Percentiles rank a stretch among this genome's conserved stretches.
Evolutionary conservation across 1,140 invertebrate genomes (phyloP).

Genomic region (Magallana gigas): DNA sequence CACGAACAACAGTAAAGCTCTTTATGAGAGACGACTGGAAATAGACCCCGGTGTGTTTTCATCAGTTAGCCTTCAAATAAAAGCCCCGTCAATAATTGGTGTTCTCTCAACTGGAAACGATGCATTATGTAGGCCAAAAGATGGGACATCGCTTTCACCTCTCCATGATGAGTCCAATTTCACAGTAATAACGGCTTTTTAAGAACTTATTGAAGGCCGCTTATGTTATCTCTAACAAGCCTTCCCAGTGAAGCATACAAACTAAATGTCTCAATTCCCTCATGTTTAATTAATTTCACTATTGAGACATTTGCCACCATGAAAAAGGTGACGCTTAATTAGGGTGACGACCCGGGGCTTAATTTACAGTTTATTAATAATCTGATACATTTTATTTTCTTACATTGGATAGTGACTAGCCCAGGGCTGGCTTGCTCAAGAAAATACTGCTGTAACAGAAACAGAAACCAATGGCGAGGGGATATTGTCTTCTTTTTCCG

Average conservation of each 20-base stretch:
- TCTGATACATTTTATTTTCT: background rate
- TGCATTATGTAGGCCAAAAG: background rate
- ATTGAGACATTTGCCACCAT: background rate
- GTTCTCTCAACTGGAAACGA: conserved; percentile 22
- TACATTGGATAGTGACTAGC: background rate
- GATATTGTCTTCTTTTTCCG: background rate
- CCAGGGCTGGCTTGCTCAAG: background rate
- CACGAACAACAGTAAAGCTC: background rate
- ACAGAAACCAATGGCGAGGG: background rate
- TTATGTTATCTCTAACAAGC: background rate
- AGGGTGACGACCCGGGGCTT: background rate
- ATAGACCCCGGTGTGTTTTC: background rate
- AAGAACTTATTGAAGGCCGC: background rate
- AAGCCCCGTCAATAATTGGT: conserved; percentile 2
- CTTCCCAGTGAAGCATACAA: background rate
- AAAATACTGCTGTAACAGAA: background rate
- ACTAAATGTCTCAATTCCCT: background rate
- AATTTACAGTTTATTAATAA: background rate
- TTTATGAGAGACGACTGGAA: background rate
- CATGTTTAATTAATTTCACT: background rate
- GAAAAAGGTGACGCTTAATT: background rate
- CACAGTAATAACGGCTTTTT: background rate
- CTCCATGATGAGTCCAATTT: background rate
- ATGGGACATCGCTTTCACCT: conserved; percentile 26
- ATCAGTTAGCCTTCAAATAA: background rate